These are phyloP conservation scores for Platysternon megacephalum DNA, from an alignment of 2,113 vertebrate species.

Conservation along the genomic window DNA sequence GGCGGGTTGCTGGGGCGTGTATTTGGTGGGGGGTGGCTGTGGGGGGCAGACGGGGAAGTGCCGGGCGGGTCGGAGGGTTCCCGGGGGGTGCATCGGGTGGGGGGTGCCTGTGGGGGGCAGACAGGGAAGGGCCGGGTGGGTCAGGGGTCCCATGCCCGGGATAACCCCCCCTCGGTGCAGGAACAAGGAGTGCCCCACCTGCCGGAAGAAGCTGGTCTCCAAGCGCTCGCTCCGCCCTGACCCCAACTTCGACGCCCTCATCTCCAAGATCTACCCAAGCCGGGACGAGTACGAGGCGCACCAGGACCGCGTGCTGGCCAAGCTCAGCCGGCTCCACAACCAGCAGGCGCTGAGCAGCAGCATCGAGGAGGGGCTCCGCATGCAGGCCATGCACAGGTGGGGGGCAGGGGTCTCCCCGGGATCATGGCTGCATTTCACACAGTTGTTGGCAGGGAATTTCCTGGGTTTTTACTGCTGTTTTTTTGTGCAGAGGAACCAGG, in stretches of 20 bases:
- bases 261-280: slow-evolving; percentile 94
- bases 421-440: background rate
- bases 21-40: too few species aligned
- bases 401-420: background rate
- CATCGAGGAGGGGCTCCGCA: slow-evolving; percentile 91
- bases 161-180: slow-evolving; percentile 49
- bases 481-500: background rate
- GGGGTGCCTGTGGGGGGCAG: too few species aligned
- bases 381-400: slow-evolving; percentile 92
- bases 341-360: slow-evolving; percentile 90
- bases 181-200: slow-evolving; percentile 94
- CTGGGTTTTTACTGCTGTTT: background rate
- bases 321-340: slow-evolving; percentile 91
- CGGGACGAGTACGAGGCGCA: slow-evolving; percentile 93
- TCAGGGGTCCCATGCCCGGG: background rate
- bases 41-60: too few species aligned
- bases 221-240: slow-evolving; percentile 89
- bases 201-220: slow-evolving; percentile 92
- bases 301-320: slow-evolving; percentile 88
- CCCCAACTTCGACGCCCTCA: slow-evolving; percentile 91
- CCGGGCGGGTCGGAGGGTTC: too few species aligned
- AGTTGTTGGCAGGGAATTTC: background rate
- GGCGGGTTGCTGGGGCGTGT: too few species aligned
- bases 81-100: too few species aligned
- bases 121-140: too few species aligned